Percentiles rank a stretch among this genome's conserved stretches.
Conservation (phyloP, 2,888 invertebrate genomes). For the Abrostola triplasia region DNA sequence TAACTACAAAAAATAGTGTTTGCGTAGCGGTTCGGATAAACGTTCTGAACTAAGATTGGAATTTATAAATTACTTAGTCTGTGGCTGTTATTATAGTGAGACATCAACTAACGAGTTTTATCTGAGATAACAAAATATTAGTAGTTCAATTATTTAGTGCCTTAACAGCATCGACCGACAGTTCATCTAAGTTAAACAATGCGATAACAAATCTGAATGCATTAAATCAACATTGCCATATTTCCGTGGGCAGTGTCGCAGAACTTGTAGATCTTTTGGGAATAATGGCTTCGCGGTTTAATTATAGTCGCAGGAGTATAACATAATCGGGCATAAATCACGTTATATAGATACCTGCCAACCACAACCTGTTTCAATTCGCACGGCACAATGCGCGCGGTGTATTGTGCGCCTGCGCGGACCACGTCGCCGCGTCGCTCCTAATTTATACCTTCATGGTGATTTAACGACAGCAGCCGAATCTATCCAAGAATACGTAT, state of each 20-base stretch:
- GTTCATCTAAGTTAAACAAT: slow-evolving; percentile 50
- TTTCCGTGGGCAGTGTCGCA: slow-evolving; percentile 79
- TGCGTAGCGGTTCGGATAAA: slow-evolving; percentile 69
- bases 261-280: slow-evolving; percentile 73
- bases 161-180: slow-evolving; percentile 28
- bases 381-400: slow-evolving; percentile 78
- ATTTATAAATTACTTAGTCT: slow-evolving; percentile 46
- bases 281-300: slow-evolving; percentile 83
- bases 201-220: slow-evolving; percentile 65
- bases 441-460: slow-evolving; percentile 87
- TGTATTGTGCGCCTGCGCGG: slow-evolving; percentile 74
- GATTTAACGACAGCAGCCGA: slow-evolving; percentile 76
- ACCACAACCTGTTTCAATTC: slow-evolving; percentile 87
- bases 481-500: slow-evolving; percentile 73
- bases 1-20: slow-evolving; percentile 67
- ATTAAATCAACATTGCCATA: slow-evolving; percentile 71
- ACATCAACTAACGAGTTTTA: slow-evolving; percentile 33
- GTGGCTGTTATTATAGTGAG: slow-evolving; percentile 22
- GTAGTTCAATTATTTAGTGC: slow-evolving; percentile 32
- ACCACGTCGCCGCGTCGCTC: slow-evolving; percentile 72
- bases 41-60: slow-evolving; percentile 57
- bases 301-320: slow-evolving; percentile 82
- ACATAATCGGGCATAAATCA: slow-evolving; percentile 87
- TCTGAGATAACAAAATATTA: slow-evolving; percentile 21
- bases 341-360: slow-evolving; percentile 84